Evolutionary conservation across 2,888 invertebrate species (phyloP).

Genomic region (Muscina levida): DNA sequence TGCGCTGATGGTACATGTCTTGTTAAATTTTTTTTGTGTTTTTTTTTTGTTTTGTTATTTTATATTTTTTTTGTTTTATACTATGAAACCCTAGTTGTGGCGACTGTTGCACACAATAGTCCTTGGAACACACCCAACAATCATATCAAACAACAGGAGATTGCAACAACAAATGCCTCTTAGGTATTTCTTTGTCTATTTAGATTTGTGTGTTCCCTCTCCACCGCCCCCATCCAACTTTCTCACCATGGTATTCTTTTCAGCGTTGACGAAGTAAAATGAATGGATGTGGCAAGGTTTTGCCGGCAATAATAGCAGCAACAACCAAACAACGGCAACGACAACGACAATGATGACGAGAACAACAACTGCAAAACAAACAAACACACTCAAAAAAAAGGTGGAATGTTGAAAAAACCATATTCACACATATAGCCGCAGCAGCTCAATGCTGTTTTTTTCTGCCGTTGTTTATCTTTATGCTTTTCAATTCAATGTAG

Average conservation of each 20-base stretch:
- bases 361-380: neutral
- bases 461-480: neutral
- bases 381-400: neutral
- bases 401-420: neutral
- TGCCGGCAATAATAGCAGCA: neutral
- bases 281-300: neutral
- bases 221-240: too few species aligned
- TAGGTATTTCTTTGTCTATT: constrained; percentile 25
- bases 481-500: neutral
- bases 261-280: constrained; percentile 9
- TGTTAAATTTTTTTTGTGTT: too few species aligned
- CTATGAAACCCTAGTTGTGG: neutral
- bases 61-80: too few species aligned
- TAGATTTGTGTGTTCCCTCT: constrained; percentile 1
- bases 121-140: constrained; percentile 1
- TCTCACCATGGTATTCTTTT: constrained; percentile 10
- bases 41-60: too few species aligned
- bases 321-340: neutral
- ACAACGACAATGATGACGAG: neutral
- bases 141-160: neutral
- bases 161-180: constrained; percentile 6
- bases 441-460: too few species aligned
- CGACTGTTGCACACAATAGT: too few species aligned
- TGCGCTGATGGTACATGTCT: too few species aligned
- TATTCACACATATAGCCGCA: neutral